phyloP scores from a whole-genome alignment of 2,797 vertebrate species.

The Melanotaenia nigrans region DNA sequence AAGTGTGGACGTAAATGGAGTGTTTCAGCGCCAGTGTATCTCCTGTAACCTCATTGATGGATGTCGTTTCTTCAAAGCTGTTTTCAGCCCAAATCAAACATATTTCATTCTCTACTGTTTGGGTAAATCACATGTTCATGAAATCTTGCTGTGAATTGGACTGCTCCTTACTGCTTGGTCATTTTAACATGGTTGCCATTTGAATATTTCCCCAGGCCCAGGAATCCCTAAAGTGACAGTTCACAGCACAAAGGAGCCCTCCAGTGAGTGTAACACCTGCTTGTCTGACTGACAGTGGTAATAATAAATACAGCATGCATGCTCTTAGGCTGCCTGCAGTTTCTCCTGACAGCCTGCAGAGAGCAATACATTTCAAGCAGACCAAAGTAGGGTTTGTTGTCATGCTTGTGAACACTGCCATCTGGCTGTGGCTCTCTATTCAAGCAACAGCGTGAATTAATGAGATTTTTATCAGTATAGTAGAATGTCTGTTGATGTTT shows the following conservation, averaged over 20 bases:
- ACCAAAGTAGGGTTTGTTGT: background rate
- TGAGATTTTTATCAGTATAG: background rate
- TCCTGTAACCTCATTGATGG: constrained; percentile 83
- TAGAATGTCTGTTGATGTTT: constrained; percentile 3
- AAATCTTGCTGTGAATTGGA: background rate
- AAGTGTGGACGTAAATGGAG: constrained; percentile 83
- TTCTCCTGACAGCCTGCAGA: constrained; percentile 45
- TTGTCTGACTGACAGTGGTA: constrained; percentile 30
- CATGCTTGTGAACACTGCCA: constrained; percentile 61
- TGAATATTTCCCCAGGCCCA: constrained; percentile 75
- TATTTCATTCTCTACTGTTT: constrained; percentile 85
- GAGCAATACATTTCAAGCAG: constrained; percentile 18
- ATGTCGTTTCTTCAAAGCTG: constrained; percentile 82
- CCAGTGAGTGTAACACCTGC: constrained; percentile 77
- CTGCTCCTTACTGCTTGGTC: constrained; percentile 14
- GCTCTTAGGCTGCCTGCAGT: constrained; percentile 30
- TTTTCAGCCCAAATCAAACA: constrained; percentile 85
- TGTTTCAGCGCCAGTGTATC: constrained; percentile 83
- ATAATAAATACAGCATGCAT: constrained; percentile 10
- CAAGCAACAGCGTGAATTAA: background rate
- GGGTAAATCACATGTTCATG: constrained; percentile 67
- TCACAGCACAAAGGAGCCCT: constrained; percentile 82
- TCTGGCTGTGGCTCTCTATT: constrained; percentile 48
- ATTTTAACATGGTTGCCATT: constrained; percentile 38
- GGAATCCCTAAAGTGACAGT: constrained; percentile 85